A percentile compares a stretch with the other conserved stretches of the same genome.
Conservation (phyloP, 2,888 invertebrate genomes). For the Bimastos eiseni region DNA sequence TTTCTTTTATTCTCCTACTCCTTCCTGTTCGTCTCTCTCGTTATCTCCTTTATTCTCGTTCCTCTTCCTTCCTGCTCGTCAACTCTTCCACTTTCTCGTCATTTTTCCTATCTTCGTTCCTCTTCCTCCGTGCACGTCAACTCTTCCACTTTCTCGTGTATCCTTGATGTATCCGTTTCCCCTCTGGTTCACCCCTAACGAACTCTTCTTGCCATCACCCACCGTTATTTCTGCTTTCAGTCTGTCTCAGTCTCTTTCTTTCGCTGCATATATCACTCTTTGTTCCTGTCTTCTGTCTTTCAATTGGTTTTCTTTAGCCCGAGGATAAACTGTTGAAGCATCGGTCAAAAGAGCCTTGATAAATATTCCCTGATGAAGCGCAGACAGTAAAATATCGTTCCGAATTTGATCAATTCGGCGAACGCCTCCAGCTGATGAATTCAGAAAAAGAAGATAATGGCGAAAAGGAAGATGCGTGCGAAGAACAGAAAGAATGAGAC, state of each 20-base stretch:
- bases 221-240: too few species aligned
- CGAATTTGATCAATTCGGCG: background rate
- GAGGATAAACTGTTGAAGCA: background rate
- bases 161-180: too few species aligned
- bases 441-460: background rate
- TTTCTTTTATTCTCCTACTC: too few species aligned
- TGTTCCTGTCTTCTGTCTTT: background rate
- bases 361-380: background rate
- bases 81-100: too few species aligned
- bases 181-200: too few species aligned
- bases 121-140: too few species aligned
- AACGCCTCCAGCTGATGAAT: background rate
- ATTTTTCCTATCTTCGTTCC: too few species aligned
- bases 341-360: background rate
- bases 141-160: too few species aligned
- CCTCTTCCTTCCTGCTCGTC: too few species aligned
- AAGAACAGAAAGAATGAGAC: background rate
- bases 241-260: background rate
- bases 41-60: too few species aligned
- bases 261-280: background rate
- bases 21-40: too few species aligned
- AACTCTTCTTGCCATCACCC: too few species aligned
- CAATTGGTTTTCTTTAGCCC: background rate
- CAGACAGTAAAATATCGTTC: background rate
- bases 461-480: background rate